These are phyloP conservation scores for Elachura formosa DNA, from an alignment of 2,113 vertebrate genomes.

Conservation along the genomic window DNA sequence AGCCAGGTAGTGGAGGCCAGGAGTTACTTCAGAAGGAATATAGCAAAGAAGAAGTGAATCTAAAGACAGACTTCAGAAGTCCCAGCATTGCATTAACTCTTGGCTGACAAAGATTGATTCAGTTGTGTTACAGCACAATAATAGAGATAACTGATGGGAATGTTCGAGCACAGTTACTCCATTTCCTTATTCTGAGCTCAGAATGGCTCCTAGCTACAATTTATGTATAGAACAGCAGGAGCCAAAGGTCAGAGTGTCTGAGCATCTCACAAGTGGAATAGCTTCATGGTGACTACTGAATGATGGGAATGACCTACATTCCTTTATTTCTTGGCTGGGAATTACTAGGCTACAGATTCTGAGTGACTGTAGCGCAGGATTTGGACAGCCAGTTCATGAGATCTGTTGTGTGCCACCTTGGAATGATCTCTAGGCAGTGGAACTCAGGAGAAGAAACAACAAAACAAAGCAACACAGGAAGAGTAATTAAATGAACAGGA, in stretches of 20 bases:
- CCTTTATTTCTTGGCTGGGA: neutral
- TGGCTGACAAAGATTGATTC: neutral
- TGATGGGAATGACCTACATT: neutral
- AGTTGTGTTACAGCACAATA: neutral
- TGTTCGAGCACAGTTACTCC: neutral
- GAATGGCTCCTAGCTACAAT: neutral
- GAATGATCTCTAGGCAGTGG: neutral
- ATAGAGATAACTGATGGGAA: neutral
- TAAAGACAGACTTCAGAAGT: neutral
- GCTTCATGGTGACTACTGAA: neutral
- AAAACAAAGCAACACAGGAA: neutral
- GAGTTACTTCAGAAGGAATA: neutral
- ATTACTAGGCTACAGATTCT: neutral
- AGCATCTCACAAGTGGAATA: neutral
- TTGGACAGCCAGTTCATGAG: neutral
- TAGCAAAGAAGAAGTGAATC: neutral
- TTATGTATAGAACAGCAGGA: neutral
- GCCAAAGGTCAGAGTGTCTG: neutral
- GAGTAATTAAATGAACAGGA: neutral
- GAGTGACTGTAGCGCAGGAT: neutral
- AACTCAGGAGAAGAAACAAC: neutral
- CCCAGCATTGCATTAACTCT: neutral
- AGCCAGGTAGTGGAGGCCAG: neutral
- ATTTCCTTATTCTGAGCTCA: neutral
- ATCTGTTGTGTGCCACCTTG: neutral